Conservation (phyloP, 2,888 invertebrate genomes). For the Hedychridium roseum region DNA sequence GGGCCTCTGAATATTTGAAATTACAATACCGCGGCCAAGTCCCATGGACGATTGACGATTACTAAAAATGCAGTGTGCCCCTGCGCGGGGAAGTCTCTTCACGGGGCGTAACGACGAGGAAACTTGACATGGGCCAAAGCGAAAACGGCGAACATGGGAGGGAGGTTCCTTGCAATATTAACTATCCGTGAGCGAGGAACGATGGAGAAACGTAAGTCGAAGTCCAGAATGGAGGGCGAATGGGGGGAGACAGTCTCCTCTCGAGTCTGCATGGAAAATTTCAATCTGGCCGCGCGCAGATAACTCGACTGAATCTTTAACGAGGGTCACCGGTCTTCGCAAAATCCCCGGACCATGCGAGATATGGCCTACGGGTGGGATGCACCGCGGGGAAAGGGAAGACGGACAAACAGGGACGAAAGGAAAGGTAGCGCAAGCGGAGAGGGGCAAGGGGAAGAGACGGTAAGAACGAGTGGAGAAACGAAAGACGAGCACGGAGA, state of each 20-base stretch:
- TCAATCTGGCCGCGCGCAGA: constrained; percentile 59
- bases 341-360: constrained; percentile 18
- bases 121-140: too few relatives aligned
- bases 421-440: constrained; percentile 14
- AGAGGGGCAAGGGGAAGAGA: constrained; percentile 11
- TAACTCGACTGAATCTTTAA: constrained; percentile 62
- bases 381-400: too few relatives aligned
- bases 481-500: constrained; percentile 8
- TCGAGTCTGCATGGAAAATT: constrained; percentile 56
- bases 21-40: too few relatives aligned
- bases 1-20: too few relatives aligned
- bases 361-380: constrained; percentile 15
- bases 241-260: constrained; percentile 7
- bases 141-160: constrained; percentile 5
- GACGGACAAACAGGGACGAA: constrained; percentile 30
- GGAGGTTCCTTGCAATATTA: constrained; percentile 17
- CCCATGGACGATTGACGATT: too few relatives aligned
- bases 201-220: constrained; percentile 14
- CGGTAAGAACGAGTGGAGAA: constrained; percentile 7
- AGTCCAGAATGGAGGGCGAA: background rate
- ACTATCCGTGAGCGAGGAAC: constrained; percentile 19
- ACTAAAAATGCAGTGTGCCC: too few relatives aligned
- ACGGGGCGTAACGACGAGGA: too few relatives aligned
- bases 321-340: constrained; percentile 45
- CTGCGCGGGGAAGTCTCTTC: too few relatives aligned